phyloP scores from a whole-genome alignment of 2,113 vertebrate species.

The Bettongia penicillata region DNA sequence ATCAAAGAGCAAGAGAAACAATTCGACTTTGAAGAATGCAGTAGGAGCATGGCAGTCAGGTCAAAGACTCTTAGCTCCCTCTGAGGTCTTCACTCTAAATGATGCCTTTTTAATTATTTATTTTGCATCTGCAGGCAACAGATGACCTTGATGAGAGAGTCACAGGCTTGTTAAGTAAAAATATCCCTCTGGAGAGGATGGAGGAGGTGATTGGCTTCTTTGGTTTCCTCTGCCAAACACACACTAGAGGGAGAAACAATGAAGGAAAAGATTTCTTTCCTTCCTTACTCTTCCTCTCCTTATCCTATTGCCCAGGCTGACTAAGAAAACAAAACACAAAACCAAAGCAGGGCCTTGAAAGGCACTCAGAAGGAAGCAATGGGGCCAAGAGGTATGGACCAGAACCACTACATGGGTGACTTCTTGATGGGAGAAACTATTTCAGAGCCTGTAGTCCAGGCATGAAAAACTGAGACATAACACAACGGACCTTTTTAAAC shows the following conservation, averaged over 20 bases:
- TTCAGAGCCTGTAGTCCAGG: background rate
- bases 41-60: background rate
- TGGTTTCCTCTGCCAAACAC: background rate
- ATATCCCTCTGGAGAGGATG: constrained; percentile 25
- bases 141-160: constrained; percentile 20
- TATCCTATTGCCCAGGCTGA: background rate
- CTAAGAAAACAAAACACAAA: constrained; percentile 3
- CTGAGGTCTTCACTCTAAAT: constrained; percentile 19
- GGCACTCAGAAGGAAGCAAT: constrained; percentile 14
- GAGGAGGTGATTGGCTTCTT: constrained; percentile 12
- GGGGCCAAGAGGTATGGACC: background rate
- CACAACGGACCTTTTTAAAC: background rate
- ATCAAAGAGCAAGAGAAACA: background rate
- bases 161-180: constrained; percentile 18
- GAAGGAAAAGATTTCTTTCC: background rate
- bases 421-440: background rate
- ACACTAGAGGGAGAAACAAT: background rate
- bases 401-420: background rate
- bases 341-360: background rate
- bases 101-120: constrained; percentile 25
- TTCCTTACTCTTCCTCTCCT: background rate
- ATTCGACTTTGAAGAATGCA: background rate
- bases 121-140: constrained; percentile 15
- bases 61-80: background rate
- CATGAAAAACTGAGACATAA: background rate